phyloP scores from a whole-genome alignment of 1,140 invertebrate genomes.

The Trichomalopsis sarcophagae region DNA sequence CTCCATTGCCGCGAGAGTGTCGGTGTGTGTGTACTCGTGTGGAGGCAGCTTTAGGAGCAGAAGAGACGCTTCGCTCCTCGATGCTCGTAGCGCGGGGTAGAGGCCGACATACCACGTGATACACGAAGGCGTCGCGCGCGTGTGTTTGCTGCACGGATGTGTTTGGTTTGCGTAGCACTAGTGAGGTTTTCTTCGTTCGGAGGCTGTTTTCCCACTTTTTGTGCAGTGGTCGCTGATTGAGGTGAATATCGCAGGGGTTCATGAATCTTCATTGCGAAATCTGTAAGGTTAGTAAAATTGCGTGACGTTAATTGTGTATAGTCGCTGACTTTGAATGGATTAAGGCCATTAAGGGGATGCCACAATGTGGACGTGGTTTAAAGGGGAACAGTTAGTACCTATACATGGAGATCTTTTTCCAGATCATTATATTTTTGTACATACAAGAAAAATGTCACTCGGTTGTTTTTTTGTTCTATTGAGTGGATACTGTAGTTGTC shows the following conservation, averaged over 20 bases:
- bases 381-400: too few relatives aligned
- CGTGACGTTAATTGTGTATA: too few relatives aligned
- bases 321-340: too few relatives aligned
- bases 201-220: neutral
- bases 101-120: neutral
- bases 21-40: neutral
- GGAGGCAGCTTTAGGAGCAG: neutral
- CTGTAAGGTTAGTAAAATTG: neutral
- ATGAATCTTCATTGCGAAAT: neutral
- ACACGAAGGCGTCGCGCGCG: neutral
- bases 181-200: neutral
- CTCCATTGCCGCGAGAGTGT: neutral
- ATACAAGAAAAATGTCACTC: too few relatives aligned
- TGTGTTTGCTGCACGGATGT: neutral
- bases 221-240: too few relatives aligned
- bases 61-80: neutral
- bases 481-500: too few relatives aligned
- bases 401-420: too few relatives aligned
- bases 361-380: too few relatives aligned
- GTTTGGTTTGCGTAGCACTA: neutral
- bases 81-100: neutral
- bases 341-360: too few relatives aligned
- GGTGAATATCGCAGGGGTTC: neutral
- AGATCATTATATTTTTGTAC: too few relatives aligned
- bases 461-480: too few relatives aligned